Conservation (phyloP, 35 echinoderm and acorn worm genomes). For the Chiridota heheva region DNA sequence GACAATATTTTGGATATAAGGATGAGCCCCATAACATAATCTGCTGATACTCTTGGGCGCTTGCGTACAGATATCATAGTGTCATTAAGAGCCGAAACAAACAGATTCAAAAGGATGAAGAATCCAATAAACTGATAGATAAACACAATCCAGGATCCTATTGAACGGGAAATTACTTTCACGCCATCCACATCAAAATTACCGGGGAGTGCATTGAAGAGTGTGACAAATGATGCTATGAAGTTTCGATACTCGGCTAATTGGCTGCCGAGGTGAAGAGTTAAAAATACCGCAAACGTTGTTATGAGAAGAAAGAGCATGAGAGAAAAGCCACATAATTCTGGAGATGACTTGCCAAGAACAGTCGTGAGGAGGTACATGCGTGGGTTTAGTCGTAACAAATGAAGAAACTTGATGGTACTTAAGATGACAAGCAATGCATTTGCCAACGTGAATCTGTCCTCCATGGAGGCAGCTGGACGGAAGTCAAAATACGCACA, state of each 20-base stretch:
- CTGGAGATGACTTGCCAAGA: slow-evolving; percentile 17
- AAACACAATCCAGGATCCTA: slow-evolving; percentile 52
- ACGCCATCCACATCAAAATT: slow-evolving; percentile 57
- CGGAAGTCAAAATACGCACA: slow-evolving; percentile 64
- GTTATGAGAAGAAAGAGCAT: slow-evolving; percentile 46
- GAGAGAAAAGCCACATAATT: slow-evolving; percentile 52
- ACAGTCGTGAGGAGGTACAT: slow-evolving; percentile 85
- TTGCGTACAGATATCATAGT: slow-evolving; percentile 55
- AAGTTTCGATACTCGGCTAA: slow-evolving; percentile 39
- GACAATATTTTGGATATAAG: slow-evolving; percentile 65
- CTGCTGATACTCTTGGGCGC: slow-evolving; percentile 36
- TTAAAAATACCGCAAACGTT: slow-evolving; percentile 49
- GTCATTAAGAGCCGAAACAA: slow-evolving; percentile 62
- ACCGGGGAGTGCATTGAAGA: slow-evolving; percentile 61
- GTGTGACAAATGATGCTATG: slow-evolving; percentile 34
- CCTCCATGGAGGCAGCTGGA: slow-evolving; percentile 56
- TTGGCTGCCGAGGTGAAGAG: slow-evolving; percentile 54
- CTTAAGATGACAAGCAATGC: slow-evolving; percentile 71
- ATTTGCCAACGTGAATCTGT: slow-evolving; percentile 54
- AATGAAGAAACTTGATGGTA: slow-evolving; percentile 76
- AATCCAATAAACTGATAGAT: slow-evolving; percentile 38
- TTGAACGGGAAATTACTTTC: background rate
- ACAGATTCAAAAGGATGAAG: slow-evolving; percentile 63
- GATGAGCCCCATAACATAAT: slow-evolving; percentile 58
- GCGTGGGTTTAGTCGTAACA: slow-evolving; percentile 79